Conservation (phyloP, 2,888 invertebrate genomes). For the Ectemnius cavifrons region DNA sequence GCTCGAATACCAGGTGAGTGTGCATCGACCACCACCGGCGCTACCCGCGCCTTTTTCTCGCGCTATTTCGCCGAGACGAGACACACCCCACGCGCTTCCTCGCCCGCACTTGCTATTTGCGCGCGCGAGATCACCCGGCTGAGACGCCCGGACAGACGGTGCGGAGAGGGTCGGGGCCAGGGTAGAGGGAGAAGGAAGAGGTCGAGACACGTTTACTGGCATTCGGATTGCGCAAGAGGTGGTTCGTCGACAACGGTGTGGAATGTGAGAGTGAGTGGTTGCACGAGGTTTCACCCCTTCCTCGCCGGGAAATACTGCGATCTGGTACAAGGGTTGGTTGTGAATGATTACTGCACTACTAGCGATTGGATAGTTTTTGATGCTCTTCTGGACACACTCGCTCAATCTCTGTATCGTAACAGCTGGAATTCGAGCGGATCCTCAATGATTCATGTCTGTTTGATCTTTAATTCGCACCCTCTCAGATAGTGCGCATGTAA, state of each 20-base stretch:
- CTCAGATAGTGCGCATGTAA: no score
- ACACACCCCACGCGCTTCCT: no score
- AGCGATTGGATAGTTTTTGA: no score
- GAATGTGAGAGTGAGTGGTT: conserved; percentile 6
- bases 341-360: no score
- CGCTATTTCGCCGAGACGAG: no score
- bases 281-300: not conserved
- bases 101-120: not conserved
- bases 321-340: no score
- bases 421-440: no score
- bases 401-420: no score
- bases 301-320: no score
- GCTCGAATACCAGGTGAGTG: conserved; percentile 36
- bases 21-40: not conserved
- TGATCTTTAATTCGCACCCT: no score
- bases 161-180: not conserved
- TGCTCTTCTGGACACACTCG: no score
- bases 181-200: not conserved
- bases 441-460: no score
- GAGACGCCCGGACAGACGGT: not conserved
- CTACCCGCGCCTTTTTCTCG: not conserved
- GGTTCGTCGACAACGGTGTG: not conserved
- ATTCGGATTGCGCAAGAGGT: conserved; percentile 6
- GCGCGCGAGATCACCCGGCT: not conserved
- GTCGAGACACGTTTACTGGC: not conserved